Evolutionary conservation across 2,888 invertebrate species (phyloP).

Genomic region (Rhodophaea formosa): DNA sequence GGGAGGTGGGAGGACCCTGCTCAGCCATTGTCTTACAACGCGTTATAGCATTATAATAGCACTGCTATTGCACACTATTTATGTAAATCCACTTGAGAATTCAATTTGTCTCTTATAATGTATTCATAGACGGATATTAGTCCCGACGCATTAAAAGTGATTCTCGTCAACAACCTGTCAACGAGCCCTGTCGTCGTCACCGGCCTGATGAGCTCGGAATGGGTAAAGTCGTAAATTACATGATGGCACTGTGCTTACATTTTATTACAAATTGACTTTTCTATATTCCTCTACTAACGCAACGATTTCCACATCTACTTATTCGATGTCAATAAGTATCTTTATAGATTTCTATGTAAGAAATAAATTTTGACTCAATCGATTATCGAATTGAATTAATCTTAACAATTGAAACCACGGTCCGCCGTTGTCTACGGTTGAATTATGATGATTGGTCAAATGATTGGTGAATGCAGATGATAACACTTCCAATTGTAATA

Average conservation of each 20-base stretch:
- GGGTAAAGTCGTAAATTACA: slow-evolving; percentile 25
- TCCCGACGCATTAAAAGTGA: slow-evolving; percentile 50
- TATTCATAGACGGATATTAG: slow-evolving; percentile 66
- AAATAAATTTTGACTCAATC: slow-evolving; percentile 19
- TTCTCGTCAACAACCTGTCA: slow-evolving; percentile 57
- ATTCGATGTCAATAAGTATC: slow-evolving; percentile 6
- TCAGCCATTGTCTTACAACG: slow-evolving; percentile 73
- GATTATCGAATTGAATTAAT: slow-evolving; percentile 25
- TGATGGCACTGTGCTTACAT: slow-evolving; percentile 4
- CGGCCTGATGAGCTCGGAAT: slow-evolving; percentile 33
- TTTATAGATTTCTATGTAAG: slow-evolving; percentile 16
- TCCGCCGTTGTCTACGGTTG: slow-evolving; percentile 34
- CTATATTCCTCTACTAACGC: slow-evolving; percentile 7
- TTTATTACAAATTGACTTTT: slow-evolving; percentile 19
- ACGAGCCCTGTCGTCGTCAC: slow-evolving; percentile 40
- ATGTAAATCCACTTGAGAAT: slow-evolving; percentile 75
- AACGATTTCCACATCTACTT: slow-evolving; percentile 17
- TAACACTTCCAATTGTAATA: slow-evolving; percentile 48
- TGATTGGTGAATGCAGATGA: slow-evolving; percentile 45
- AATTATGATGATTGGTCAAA: slow-evolving; percentile 41
- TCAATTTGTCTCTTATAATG: slow-evolving; percentile 73
- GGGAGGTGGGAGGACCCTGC: slow-evolving; percentile 71
- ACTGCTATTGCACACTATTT: slow-evolving; percentile 74
- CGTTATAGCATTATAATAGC: slow-evolving; percentile 73
- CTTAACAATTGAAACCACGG: slow-evolving; percentile 24